A percentile compares a stretch with the other conserved stretches of the same genome.
Evolutionary conservation across 2,113 vertebrate genomes (phyloP).

Genomic region (Uria aalge): DNA sequence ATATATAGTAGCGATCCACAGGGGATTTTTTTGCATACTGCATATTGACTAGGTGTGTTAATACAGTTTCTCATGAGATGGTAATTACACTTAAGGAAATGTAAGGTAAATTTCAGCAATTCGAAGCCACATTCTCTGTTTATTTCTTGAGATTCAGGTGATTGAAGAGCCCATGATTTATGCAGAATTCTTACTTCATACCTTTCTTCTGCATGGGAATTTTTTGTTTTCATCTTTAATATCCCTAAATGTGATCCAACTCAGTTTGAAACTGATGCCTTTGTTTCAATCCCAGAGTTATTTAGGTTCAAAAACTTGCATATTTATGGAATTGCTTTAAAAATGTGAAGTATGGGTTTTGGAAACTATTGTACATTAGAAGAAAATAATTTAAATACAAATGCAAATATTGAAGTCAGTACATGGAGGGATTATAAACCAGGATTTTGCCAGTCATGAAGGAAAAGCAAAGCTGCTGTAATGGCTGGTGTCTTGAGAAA

Average conservation of each 20-base stretch:
- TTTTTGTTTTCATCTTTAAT: background rate
- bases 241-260: background rate
- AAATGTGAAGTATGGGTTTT: background rate
- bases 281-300: background rate
- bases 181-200: background rate
- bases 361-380: background rate
- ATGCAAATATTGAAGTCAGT: background rate
- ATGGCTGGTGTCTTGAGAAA: background rate
- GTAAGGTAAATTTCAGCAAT: background rate
- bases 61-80: background rate
- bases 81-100: background rate
- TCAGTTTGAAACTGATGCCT: background rate
- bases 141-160: background rate
- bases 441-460: background rate
- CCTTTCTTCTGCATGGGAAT: background rate
- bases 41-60: background rate
- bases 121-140: background rate
- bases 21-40: background rate
- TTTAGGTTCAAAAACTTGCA: background rate
- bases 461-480: background rate
- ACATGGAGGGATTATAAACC: background rate
- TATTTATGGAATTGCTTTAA: background rate
- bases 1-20: background rate
- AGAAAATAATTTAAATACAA: background rate
- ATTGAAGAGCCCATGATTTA: background rate